Conservation (phyloP, 2,797 vertebrate genomes). For the Mallotus villosus region DNA sequence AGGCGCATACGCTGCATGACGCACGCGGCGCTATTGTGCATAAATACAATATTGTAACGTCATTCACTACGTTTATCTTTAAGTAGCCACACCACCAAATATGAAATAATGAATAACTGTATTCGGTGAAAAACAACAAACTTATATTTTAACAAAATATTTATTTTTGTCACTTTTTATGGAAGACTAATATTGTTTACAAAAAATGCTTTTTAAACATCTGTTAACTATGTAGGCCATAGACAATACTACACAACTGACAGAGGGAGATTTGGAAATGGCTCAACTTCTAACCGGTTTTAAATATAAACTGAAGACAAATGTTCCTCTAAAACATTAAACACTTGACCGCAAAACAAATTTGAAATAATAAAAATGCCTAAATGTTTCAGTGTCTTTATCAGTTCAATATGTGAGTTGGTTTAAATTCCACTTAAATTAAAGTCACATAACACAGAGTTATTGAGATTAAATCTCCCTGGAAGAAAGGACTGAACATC, state of each 20-base stretch:
- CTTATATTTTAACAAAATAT: neutral
- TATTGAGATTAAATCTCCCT: too few species aligned
- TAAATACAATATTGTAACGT: too few species aligned
- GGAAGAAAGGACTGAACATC: neutral
- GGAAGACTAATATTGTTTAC: neutral
- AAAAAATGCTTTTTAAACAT: neutral
- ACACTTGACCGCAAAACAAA: constrained; percentile 18
- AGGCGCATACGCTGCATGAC: too few species aligned
- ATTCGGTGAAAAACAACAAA: neutral
- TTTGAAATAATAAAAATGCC: neutral
- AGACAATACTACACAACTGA: neutral
- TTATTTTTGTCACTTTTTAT: constrained; percentile 1
- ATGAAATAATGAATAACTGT: neutral
- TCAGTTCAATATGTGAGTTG: too few species aligned
- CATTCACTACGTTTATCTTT: neutral
- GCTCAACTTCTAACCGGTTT: neutral
- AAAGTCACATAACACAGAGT: neutral
- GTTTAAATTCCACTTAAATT: constrained; percentile 3
- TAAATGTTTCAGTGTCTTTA: too few species aligned
- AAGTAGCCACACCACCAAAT: neutral
- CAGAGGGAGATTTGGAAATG: neutral
- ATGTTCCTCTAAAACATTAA: neutral
- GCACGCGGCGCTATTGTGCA: too few species aligned
- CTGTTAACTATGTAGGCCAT: neutral
- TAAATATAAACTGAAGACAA: neutral